Percentiles rank a stretch among this genome's conserved stretches.
Evolutionary conservation across 2,113 vertebrate species (phyloP).

Genomic region (Notechis scutatus): DNA sequence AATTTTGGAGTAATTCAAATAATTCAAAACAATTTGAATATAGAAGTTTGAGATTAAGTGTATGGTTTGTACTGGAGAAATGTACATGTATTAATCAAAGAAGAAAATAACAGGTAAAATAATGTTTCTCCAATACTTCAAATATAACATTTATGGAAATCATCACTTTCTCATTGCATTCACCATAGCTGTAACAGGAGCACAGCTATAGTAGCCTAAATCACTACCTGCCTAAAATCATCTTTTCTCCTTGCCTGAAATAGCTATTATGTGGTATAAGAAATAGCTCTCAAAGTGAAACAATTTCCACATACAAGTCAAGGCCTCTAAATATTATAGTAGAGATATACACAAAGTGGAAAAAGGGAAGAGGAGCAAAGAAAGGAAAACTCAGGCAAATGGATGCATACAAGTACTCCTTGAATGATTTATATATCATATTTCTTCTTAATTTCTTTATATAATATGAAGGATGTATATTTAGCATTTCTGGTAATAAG

Average conservation of each 20-base stretch:
- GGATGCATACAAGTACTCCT: background rate
- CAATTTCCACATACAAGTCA: background rate
- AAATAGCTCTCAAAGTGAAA: background rate
- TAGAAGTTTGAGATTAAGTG: background rate
- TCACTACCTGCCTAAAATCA: background rate
- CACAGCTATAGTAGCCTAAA: background rate
- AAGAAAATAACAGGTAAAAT: background rate
- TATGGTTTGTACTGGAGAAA: background rate
- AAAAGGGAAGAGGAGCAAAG: background rate
- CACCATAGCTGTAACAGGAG: background rate
- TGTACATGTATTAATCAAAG: background rate
- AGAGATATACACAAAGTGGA: background rate
- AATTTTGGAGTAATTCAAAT: background rate
- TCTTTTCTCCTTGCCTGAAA: background rate
- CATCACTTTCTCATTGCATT: background rate
- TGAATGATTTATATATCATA: background rate
- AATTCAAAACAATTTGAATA: background rate
- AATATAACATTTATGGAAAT: background rate
- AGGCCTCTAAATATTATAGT: background rate
- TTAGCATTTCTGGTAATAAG: background rate
- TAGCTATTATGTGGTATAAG: background rate
- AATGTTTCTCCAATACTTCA: background rate
- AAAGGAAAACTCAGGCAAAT: background rate
- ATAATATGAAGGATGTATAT: background rate
- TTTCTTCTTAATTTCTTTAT: background rate